Evolutionary conservation across 2,113 vertebrate genomes (phyloP), one percentile per base, ranked within the genome.

Genomic region (Capra hircus): DNA sequence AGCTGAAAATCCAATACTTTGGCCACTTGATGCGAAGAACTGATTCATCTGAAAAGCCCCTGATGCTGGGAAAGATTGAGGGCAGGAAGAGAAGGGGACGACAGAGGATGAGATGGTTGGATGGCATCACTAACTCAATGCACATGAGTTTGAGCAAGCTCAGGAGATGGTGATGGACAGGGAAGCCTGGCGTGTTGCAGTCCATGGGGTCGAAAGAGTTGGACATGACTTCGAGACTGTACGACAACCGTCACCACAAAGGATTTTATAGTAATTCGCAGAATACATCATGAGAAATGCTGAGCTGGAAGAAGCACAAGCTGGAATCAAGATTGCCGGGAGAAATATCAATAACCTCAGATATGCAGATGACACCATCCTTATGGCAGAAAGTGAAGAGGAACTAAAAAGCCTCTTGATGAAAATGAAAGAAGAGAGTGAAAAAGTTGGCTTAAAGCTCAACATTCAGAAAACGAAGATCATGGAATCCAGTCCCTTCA

Each of bases 191-290:
- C 0, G 30, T 64, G 62, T 16, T 64, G 1, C 6, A 33, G 62
- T 64, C 30, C 15, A 33, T 7, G 62, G 62, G 30, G 62, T 64
- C 3, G 0, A 64, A 64, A 64, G 62, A 3, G 30, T 17, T 33
- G 62, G 15, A 33, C 30, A 33, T 64, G 60, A 64, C 30, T 33
- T 64, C 0, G 6, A 3, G 14, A 33, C 60, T 64, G 3, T 33
- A 16, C 0, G 6, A 62, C 6, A 33, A 62, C 14, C 0, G 0
- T 64, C 30, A 64, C 60, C 6, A 64, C 60, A 64, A 33, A 64
- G 14, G 14, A 64, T 64, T 64, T 33, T 62, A 62, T 33, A 62
- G 92, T 53, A 88, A 82, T 92, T 62, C 60, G 53, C 19, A 55
- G 53, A 55, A 9, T 55, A 55, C 19, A 55, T 23, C 53, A 55